Evolutionary conservation across 2,113 vertebrate species (phyloP).

Genomic region (Benitochromis conjunctus): DNA sequence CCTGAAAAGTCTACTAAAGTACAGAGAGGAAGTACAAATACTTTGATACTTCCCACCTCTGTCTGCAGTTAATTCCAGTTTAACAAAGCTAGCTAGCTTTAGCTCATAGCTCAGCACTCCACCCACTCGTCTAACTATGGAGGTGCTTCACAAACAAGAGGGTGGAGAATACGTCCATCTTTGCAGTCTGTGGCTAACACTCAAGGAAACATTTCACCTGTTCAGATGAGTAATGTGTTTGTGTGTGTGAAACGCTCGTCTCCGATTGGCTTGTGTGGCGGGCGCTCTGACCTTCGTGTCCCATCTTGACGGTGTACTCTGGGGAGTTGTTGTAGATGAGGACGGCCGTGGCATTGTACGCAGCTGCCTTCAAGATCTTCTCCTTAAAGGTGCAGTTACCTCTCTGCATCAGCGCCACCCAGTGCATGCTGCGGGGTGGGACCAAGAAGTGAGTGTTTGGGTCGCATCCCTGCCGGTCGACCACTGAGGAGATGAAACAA

Average conservation of each 20-base stretch:
- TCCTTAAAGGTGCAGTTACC: conserved; percentile 97
- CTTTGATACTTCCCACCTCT: not conserved
- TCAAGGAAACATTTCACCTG: not conserved
- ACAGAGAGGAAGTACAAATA: not conserved
- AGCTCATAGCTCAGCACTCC: not conserved
- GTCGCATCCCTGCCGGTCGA: conserved; percentile 92
- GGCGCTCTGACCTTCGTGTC: conserved; percentile 86
- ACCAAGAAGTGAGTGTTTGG: conserved; percentile 87
- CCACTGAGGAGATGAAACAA: conserved; percentile 66
- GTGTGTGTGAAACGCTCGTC: not conserved
- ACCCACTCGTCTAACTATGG: not conserved
- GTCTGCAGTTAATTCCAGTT: not conserved
- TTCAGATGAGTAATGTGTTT: not conserved
- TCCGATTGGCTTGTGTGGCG: not conserved
- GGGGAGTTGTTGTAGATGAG: conserved; percentile 96
- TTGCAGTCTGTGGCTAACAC: not conserved
- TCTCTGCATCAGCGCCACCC: conserved; percentile 93
- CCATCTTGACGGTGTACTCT: conserved; percentile 91
- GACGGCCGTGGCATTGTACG: conserved; percentile 90
- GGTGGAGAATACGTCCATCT: not conserved
- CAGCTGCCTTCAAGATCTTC: conserved; percentile 91
- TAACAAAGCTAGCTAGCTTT: not conserved
- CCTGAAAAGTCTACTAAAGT: not conserved
- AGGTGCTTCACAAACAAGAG: not conserved
- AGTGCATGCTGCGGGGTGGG: conserved; percentile 87